Evolutionary conservation across 1,140 invertebrate species (phyloP).

Genomic region (Alviniconcha marisindica): DNA sequence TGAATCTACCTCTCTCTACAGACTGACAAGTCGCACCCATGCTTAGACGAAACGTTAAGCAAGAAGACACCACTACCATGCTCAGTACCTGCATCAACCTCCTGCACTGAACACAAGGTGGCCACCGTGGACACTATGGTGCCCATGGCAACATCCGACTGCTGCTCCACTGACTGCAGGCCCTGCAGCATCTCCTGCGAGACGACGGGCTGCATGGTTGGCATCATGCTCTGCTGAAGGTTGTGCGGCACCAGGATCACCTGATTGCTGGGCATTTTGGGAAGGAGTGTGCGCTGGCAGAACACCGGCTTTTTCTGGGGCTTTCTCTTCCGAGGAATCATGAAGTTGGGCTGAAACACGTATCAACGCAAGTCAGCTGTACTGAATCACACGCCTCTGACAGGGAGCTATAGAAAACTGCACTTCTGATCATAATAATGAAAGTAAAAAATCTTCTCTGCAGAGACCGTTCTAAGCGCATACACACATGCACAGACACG

Average conservation of each 20-base stretch:
- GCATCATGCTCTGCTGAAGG: not conserved
- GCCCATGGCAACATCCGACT: not conserved
- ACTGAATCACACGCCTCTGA: too few species aligned
- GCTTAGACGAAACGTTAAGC: too few species aligned
- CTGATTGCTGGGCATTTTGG: constrained; percentile 40
- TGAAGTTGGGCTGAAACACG: constrained; percentile 12
- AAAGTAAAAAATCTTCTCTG: too few species aligned
- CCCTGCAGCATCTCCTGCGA: not conserved
- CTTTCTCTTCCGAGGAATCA: constrained; percentile 32
- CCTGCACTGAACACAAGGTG: constrained; percentile 78
- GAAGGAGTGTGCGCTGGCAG: constrained; percentile 48
- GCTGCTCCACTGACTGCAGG: not conserved
- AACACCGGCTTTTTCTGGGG: constrained; percentile 44
- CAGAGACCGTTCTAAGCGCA: too few species aligned
- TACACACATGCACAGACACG: too few species aligned
- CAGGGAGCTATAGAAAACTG: too few species aligned
- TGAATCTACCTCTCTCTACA: too few species aligned
- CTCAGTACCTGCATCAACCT: constrained; percentile 90
- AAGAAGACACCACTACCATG: too few species aligned
- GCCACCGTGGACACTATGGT: not conserved
- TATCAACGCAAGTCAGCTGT: too few species aligned
- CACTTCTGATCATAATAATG: too few species aligned
- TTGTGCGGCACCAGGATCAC: constrained; percentile 11
- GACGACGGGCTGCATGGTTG: not conserved
- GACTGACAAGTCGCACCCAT: too few species aligned